Conservation (phyloP, 2,113 vertebrate species). For the Halichoerus grypus region DNA sequence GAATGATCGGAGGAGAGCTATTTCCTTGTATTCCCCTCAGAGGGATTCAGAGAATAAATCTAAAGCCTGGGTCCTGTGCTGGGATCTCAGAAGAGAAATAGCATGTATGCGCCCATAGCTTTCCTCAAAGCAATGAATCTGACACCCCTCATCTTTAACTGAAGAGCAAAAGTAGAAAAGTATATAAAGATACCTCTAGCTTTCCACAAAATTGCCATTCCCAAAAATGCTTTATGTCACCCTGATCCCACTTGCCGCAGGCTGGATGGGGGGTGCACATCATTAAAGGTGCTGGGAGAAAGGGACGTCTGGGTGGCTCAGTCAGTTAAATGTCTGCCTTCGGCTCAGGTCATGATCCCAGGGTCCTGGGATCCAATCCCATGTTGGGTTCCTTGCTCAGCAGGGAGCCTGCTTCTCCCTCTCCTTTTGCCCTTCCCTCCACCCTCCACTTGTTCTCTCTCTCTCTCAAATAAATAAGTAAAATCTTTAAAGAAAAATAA, state of each 20-base stretch:
- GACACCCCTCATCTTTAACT: neutral
- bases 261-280: neutral
- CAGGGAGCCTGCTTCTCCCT: neutral
- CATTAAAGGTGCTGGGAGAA: neutral
- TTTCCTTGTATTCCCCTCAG: neutral
- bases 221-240: neutral
- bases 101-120: neutral
- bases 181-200: neutral
- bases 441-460: neutral
- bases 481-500: neutral
- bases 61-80: neutral
- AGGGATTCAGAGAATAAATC: neutral
- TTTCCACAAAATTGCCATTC: neutral
- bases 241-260: neutral
- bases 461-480: neutral
- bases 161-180: neutral
- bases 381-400: neutral
- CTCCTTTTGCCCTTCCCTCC: neutral
- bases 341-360: neutral
- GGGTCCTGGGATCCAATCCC: neutral
- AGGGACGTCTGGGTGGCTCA: neutral
- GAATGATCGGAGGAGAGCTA: neutral
- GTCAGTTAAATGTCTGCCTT: neutral
- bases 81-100: neutral
- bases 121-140: neutral